These are phyloP conservation scores for Caiman crocodilus DNA, from an alignment of 2,797 vertebrate genomes.

Conservation along the genomic window DNA sequence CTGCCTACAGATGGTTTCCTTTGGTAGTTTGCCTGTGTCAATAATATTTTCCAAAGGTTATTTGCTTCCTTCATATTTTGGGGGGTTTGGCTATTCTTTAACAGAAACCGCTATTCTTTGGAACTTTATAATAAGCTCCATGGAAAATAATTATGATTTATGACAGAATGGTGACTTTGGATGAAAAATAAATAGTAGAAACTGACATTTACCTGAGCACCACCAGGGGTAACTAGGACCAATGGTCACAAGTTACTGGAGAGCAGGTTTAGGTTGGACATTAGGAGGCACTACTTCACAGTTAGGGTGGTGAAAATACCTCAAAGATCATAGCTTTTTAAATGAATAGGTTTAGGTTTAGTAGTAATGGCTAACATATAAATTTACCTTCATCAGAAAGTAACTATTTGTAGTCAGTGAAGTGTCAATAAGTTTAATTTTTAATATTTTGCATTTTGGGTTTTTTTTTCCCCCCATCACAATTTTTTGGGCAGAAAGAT, in stretches of 20 bases:
- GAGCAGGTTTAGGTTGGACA: too few relatives aligned
- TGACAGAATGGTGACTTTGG: background rate
- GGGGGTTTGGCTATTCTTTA: background rate
- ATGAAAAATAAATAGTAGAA: background rate
- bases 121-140: background rate
- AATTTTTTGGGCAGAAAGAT: background rate
- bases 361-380: background rate
- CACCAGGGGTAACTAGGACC: too few relatives aligned
- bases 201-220: too few relatives aligned
- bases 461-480: background rate
- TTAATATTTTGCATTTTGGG: too few relatives aligned
- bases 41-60: background rate
- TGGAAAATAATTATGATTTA: background rate
- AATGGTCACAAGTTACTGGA: too few relatives aligned
- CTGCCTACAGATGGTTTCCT: too few relatives aligned
- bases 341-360: background rate
- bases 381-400: background rate
- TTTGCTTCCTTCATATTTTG: background rate
- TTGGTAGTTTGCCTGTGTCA: background rate
- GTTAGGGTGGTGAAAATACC: too few relatives aligned
- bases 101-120: background rate
- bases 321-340: background rate
- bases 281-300: too few relatives aligned
- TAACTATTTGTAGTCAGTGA: background rate
- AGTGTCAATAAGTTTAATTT: background rate